phyloP scores from a whole-genome alignment of 2,113 vertebrate genomes.

The Morone chrysops region DNA sequence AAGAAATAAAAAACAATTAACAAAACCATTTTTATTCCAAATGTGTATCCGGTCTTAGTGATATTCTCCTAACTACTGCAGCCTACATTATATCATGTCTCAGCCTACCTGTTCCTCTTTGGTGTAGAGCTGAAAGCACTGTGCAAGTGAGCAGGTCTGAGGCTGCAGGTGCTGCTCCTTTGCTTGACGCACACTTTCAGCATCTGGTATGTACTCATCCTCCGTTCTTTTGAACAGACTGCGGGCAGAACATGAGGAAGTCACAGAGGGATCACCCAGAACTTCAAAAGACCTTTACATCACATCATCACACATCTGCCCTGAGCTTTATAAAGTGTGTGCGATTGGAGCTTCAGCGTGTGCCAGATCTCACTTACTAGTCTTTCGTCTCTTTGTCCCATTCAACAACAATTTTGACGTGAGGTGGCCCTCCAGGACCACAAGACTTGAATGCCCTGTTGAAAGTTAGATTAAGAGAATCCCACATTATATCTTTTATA shows the following conservation, averaged over 20 bases:
- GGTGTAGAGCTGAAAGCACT: conserved; percentile 99
- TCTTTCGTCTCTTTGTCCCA: conserved; percentile 99
- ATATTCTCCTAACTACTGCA: neutral
- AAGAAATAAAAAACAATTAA: too few species aligned
- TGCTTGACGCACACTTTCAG: conserved; percentile 94
- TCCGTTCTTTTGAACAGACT: conserved; percentile 96
- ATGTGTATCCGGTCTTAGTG: neutral
- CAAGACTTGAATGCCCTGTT: conserved; percentile 93
- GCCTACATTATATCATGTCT: neutral
- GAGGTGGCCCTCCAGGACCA: conserved; percentile 94
- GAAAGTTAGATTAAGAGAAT: conserved; percentile 11
- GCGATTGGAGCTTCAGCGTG: neutral
- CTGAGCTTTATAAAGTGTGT: neutral
- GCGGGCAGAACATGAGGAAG: conserved; percentile 36
- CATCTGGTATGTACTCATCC: conserved; percentile 96
- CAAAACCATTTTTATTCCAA: neutral
- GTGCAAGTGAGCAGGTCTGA: conserved; percentile 95
- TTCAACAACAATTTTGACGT: conserved; percentile 97
- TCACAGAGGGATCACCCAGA: conserved; percentile 43
- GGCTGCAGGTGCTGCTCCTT: conserved; percentile 96
- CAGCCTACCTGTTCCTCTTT: conserved; percentile 96
- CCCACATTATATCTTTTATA: neutral
- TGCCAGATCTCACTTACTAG: conserved; percentile 88
- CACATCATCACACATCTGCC: conserved; percentile 2
- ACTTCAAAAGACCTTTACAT: conserved; percentile 17